Percentiles rank a stretch among this genome's conserved stretches.
phyloP scores from a whole-genome alignment of 2,888 invertebrate species.

The Thelaira solivaga region DNA sequence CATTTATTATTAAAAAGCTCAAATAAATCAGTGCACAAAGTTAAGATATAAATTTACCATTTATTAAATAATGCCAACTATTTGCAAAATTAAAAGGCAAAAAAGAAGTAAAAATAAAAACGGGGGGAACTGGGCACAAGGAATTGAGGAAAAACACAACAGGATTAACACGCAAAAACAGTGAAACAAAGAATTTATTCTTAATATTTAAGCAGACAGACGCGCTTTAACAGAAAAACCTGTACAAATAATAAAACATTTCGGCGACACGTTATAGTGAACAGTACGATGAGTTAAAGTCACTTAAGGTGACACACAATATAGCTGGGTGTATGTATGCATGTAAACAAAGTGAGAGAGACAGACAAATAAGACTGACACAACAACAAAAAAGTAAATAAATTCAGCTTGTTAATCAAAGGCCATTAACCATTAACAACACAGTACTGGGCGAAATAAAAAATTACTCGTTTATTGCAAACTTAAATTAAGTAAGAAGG shows the following conservation, averaged over 20 bases:
- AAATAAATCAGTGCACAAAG: slow-evolving; percentile 42
- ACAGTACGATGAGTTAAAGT: slow-evolving; percentile 47
- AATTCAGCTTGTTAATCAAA: slow-evolving; percentile 59
- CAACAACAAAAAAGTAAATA: slow-evolving; percentile 33
- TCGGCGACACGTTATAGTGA: slow-evolving; percentile 40
- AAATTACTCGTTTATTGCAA: slow-evolving; percentile 4
- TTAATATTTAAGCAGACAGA: slow-evolving; percentile 24
- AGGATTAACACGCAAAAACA: slow-evolving; percentile 59
- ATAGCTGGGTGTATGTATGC: not conserved
- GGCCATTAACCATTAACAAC: slow-evolving; percentile 63
- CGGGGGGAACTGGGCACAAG: not conserved
- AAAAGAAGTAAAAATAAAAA: too few species aligned
- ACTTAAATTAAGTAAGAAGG: slow-evolving; percentile 36
- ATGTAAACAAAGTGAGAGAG: not conserved
- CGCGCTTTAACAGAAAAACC: slow-evolving; percentile 28
- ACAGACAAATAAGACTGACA: slow-evolving; percentile 5
- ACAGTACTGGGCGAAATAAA: slow-evolving; percentile 13
- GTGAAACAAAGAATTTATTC: slow-evolving; percentile 48
- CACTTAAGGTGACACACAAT: slow-evolving; percentile 48
- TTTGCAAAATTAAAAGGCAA: too few species aligned
- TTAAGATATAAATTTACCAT: slow-evolving; percentile 35
- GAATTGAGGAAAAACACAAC: slow-evolving; percentile 29
- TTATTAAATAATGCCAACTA: slow-evolving; percentile 36
- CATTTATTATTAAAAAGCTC: slow-evolving; percentile 46
- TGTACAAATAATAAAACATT: slow-evolving; percentile 59